Evolutionary conservation across 2,113 vertebrate genomes (phyloP).

Genomic region (Ranitomeya imitator): DNA sequence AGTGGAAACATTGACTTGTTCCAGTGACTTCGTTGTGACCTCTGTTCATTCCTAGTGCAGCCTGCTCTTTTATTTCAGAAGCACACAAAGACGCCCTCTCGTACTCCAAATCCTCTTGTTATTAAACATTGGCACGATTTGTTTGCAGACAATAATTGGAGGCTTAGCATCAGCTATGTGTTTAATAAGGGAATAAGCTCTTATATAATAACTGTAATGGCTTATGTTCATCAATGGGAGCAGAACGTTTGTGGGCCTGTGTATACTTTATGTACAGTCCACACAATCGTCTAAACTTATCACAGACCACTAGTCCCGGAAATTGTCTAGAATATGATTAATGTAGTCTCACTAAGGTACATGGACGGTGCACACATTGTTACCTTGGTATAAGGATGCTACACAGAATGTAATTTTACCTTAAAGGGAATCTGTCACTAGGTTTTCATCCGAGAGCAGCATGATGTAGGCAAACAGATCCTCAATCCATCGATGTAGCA

Average conservation of each 20-base stretch:
- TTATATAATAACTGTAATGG: constrained; percentile 4
- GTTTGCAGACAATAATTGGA: constrained; percentile 25
- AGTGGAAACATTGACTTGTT: constrained; percentile 53
- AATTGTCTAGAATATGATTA: not conserved
- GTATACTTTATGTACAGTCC: not conserved
- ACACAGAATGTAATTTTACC: not conserved
- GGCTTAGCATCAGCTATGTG: constrained; percentile 27
- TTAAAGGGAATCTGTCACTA: too few relatives aligned
- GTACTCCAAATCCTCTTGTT: constrained; percentile 9
- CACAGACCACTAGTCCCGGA: not conserved
- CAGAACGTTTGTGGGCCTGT: not conserved
- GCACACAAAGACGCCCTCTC: constrained; percentile 46
- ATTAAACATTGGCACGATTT: constrained; percentile 35
- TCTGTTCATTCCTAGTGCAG: constrained; percentile 40
- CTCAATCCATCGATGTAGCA: too few relatives aligned
- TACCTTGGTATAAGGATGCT: not conserved
- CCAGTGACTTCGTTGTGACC: constrained; percentile 49
- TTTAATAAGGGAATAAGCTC: constrained; percentile 27
- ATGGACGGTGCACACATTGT: not conserved
- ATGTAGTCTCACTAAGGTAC: not conserved
- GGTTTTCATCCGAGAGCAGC: too few relatives aligned
- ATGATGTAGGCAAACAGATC: too few relatives aligned
- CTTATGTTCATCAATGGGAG: not conserved
- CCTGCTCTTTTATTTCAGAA: constrained; percentile 38
- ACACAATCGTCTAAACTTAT: not conserved